A percentile compares a stretch with the other conserved stretches of the same genome.
These are phyloP conservation scores for Periparus ater DNA, from an alignment of 2,797 vertebrate species.

Conservation along the genomic window DNA sequence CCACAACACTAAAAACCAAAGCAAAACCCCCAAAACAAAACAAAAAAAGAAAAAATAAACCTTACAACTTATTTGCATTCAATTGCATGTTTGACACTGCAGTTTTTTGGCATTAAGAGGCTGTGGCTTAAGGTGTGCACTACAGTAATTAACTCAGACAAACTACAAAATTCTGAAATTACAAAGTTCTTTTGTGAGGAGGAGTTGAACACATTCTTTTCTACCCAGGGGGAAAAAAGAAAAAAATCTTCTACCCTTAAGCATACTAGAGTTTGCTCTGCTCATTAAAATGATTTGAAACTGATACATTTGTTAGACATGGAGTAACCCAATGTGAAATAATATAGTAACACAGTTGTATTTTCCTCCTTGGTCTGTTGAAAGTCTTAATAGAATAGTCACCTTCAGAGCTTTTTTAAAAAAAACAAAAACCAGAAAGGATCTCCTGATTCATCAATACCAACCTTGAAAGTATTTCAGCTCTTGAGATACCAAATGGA, in stretches of 20 bases:
- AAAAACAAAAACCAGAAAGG: not conserved
- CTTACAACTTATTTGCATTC: not conserved
- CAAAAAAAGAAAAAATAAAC: not conserved
- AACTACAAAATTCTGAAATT: not conserved
- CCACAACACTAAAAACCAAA: not conserved
- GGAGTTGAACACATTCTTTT: not conserved
- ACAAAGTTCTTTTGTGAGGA: not conserved
- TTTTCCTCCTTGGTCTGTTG: not conserved
- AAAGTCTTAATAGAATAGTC: not conserved
- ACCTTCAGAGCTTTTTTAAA: not conserved
- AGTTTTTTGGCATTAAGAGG: not conserved
- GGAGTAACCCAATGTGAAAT: not conserved
- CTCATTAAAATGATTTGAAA: not conserved
- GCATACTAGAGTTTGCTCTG: not conserved
- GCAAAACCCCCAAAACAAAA: not conserved
- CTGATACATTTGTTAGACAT: not conserved
- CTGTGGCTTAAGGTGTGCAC: not conserved
- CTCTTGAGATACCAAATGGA: not conserved
- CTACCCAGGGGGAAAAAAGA: not conserved
- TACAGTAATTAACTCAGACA: not conserved
- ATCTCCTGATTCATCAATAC: not conserved
- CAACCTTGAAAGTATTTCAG: not conserved
- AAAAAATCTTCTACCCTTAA: not conserved
- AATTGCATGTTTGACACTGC: not conserved
- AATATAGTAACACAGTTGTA: not conserved